These are phyloP conservation scores for Proterorhinus semilunaris DNA, from an alignment of 2,113 vertebrate species.

Conservation along the genomic window DNA sequence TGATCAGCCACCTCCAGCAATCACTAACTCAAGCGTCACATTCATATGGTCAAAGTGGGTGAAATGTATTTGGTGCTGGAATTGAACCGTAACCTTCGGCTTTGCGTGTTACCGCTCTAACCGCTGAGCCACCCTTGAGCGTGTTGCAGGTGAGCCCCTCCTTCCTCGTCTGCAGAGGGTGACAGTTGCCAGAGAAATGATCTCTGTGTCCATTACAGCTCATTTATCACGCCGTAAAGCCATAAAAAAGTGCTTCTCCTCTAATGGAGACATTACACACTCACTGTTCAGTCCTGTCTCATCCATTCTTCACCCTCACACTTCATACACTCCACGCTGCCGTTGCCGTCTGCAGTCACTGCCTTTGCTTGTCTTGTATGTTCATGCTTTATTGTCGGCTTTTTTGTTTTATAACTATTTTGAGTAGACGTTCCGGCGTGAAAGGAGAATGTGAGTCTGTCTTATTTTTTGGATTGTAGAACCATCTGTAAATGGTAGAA, in stretches of 20 bases:
- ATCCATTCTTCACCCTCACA: constrained; percentile 4
- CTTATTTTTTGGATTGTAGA: constrained; percentile 21
- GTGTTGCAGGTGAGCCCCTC: constrained; percentile 13
- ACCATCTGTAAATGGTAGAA: constrained; percentile 20
- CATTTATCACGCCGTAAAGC: constrained; percentile 38
- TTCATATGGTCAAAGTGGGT: too few relatives aligned
- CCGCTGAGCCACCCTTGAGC: neutral
- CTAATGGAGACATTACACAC: constrained; percentile 35
- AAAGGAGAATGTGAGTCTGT: constrained; percentile 18
- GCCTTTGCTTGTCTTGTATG: neutral
- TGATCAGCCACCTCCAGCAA: too few relatives aligned
- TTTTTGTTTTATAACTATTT: constrained; percentile 1
- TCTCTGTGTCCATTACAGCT: constrained; percentile 31
- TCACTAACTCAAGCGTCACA: too few relatives aligned
- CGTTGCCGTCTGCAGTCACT: constrained; percentile 3
- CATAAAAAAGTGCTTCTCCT: constrained; percentile 30
- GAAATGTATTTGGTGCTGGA: too few relatives aligned
- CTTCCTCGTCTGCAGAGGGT: constrained; percentile 1
- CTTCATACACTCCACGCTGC: neutral
- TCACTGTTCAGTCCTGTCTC: constrained; percentile 14
- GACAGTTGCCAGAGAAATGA: constrained; percentile 15
- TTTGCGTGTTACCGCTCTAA: too few relatives aligned
- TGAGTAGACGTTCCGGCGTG: constrained; percentile 14
- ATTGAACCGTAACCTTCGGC: too few relatives aligned
- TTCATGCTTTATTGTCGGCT: neutral